These are phyloP conservation scores for Camponotus fellah DNA, from an alignment of 2,888 invertebrate species.

Conservation along the genomic window DNA sequence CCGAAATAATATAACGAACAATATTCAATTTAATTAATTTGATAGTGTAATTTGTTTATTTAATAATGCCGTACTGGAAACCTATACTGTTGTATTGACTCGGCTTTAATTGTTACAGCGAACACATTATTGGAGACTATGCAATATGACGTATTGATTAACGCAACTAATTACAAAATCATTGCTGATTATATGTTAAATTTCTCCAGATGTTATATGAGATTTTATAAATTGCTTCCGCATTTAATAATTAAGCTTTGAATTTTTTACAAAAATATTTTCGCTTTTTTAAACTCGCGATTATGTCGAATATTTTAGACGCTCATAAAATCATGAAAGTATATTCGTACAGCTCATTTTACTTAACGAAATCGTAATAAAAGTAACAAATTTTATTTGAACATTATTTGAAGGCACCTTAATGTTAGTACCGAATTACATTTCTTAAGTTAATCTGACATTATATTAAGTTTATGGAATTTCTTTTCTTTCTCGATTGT, in stretches of 20 bases:
- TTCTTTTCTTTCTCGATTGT: slow-evolving; percentile 1
- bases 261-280: neutral
- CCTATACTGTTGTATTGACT: slow-evolving; percentile 28
- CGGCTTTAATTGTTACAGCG: slow-evolving; percentile 25
- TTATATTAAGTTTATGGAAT: neutral
- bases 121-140: slow-evolving; percentile 31
- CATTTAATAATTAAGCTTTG: neutral
- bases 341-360: neutral
- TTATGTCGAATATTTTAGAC: slow-evolving; percentile 9
- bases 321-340: slow-evolving; percentile 5
- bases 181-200: slow-evolving; percentile 21
- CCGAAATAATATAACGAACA: slow-evolving; percentile 10
- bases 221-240: neutral
- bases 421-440: neutral
- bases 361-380: neutral
- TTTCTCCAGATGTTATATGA: neutral
- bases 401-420: neutral
- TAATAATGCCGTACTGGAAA: slow-evolving; percentile 36
- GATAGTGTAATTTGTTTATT: slow-evolving; percentile 42
- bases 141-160: slow-evolving; percentile 41
- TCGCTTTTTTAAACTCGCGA: slow-evolving; percentile 10
- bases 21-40: slow-evolving; percentile 38
- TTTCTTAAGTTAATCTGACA: slow-evolving; percentile 22
- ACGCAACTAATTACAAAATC: slow-evolving; percentile 45
- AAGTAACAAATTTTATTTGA: slow-evolving; percentile 12